These are phyloP conservation scores for Sterna hirundo DNA, from an alignment of 2,113 vertebrate genomes.

Conservation along the genomic window DNA sequence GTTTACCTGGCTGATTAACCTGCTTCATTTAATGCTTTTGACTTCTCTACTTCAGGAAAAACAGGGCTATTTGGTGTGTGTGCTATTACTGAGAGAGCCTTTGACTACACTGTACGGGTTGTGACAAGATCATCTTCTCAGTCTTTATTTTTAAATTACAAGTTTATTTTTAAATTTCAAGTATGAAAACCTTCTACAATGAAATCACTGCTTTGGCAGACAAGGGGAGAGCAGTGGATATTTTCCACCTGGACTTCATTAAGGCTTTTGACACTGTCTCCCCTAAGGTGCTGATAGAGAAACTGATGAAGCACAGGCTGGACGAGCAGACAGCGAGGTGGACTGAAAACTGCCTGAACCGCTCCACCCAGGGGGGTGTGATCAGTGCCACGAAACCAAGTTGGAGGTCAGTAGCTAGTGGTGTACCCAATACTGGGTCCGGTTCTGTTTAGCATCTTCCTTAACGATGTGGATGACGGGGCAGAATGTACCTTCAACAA, in stretches of 20 bases:
- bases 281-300: not conserved
- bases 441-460: not conserved
- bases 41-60: not conserved
- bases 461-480: not conserved
- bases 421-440: not conserved
- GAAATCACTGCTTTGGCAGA: not conserved
- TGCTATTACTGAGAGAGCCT: not conserved
- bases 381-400: not conserved
- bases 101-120: not conserved
- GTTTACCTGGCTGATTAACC: not conserved
- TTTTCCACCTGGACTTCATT: not conserved
- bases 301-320: not conserved
- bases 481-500: not conserved
- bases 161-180: not conserved
- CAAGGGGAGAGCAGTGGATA: not conserved
- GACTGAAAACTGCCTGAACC: not conserved
- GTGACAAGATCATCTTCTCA: not conserved
- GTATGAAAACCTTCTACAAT: not conserved
- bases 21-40: not conserved
- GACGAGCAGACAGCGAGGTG: not conserved
- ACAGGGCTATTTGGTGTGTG: not conserved
- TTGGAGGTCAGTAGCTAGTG: not conserved
- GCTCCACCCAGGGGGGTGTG: not conserved
- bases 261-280: not conserved
- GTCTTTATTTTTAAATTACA: not conserved